A percentile compares a stretch with the other conserved stretches of the same genome.
phyloP scores from a whole-genome alignment of 2,113 vertebrate species.

The Natator depressus region DNA sequence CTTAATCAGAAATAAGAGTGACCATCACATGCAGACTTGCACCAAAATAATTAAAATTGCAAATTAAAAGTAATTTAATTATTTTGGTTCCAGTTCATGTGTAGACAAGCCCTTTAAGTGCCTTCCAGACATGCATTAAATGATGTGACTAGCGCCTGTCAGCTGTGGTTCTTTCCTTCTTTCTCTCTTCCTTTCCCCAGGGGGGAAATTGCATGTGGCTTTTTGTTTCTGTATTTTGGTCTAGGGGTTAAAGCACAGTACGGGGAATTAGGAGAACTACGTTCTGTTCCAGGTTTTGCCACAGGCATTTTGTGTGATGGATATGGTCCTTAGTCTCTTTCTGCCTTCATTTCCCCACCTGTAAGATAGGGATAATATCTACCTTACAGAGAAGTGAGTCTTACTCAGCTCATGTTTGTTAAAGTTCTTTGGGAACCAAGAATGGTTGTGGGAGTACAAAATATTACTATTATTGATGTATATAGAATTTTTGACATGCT shows the following conservation, averaged over 20 bases:
- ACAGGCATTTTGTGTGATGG: neutral
- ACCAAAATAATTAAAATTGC: conserved; percentile 1
- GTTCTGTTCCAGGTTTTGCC: neutral
- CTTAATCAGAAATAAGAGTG: conserved; percentile 24
- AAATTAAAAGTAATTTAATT: conserved; percentile 55
- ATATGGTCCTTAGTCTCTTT: neutral
- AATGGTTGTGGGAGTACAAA: neutral
- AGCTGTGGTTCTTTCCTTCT: neutral
- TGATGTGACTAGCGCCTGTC: conserved; percentile 38
- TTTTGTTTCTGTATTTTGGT: neutral
- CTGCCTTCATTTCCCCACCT: neutral
- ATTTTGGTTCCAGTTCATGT: conserved; percentile 16
- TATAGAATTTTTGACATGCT: neutral
- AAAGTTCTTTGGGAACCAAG: neutral
- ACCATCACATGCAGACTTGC: conserved; percentile 38
- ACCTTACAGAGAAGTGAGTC: neutral
- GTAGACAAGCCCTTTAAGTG: conserved; percentile 11
- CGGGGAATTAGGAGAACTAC: neutral
- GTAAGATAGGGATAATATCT: neutral
- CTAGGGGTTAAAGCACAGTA: neutral
- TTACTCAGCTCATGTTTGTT: neutral
- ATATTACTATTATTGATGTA: neutral
- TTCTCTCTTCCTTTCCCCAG: neutral
- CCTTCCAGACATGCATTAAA: conserved; percentile 22
- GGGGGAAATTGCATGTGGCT: neutral